Evolutionary conservation across 1,140 invertebrate genomes (phyloP).

Genomic region (Pseudomyrmex gracilis): DNA sequence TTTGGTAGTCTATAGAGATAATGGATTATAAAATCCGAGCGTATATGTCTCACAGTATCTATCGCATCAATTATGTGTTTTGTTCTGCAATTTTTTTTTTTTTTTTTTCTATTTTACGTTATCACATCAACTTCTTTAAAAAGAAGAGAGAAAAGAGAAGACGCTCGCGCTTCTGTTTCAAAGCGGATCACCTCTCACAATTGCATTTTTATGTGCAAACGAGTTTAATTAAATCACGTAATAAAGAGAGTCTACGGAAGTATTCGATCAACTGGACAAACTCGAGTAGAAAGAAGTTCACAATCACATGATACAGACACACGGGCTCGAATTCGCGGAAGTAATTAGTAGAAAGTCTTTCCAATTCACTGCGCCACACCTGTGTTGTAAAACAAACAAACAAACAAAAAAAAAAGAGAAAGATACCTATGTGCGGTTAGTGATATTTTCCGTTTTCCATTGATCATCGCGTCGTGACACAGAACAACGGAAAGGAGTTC

Average conservation of each 20-base stretch:
- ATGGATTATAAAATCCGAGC: background rate
- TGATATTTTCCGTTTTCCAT: constrained; percentile 35
- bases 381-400: constrained; percentile 4
- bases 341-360: constrained; percentile 75
- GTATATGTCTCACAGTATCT: background rate
- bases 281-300: constrained; percentile 37
- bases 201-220: background rate
- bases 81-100: background rate
- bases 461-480: constrained; percentile 31
- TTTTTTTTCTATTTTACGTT: background rate
- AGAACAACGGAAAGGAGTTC: constrained; percentile 33
- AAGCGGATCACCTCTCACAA: constrained; percentile 23
- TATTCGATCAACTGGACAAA: constrained; percentile 30
- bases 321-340: constrained; percentile 63
- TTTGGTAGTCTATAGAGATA: background rate
- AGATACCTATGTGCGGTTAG: constrained; percentile 4
- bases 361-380: constrained; percentile 28
- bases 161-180: background rate
- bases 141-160: too few species aligned
- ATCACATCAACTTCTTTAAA: too few species aligned
- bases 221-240: constrained; percentile 38
- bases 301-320: constrained; percentile 31
- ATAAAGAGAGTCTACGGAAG: constrained; percentile 25
- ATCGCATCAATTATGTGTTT: background rate
- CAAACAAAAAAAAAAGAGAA: background rate